Evolutionary conservation across 35 echinoderm and acorn worm species (phyloP).

Genomic region (Lytechinus pictus): DNA sequence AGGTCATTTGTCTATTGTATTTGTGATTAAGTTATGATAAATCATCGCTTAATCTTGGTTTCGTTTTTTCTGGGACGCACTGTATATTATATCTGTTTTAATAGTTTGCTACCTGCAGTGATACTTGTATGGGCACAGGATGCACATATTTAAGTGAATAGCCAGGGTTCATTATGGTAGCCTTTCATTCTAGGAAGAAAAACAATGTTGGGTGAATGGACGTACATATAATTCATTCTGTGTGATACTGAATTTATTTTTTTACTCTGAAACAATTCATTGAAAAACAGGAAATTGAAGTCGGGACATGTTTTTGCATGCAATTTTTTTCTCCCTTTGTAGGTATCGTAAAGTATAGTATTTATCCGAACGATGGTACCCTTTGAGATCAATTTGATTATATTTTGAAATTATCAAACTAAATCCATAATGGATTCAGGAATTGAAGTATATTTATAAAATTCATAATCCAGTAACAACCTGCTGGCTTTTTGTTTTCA

Average conservation of each 20-base stretch:
- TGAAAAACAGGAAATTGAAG: conserved; percentile 3
- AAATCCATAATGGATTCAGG: too few relatives aligned
- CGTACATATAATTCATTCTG: not conserved
- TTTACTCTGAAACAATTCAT: not conserved
- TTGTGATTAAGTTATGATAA: too few relatives aligned
- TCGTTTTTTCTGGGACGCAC: too few relatives aligned
- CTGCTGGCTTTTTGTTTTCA: not conserved
- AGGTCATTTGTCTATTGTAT: too few relatives aligned
- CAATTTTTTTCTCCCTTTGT: not conserved
- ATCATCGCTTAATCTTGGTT: too few relatives aligned
- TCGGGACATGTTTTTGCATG: not conserved
- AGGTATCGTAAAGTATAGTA: not conserved
- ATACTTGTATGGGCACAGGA: not conserved
- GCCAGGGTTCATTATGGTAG: not conserved
- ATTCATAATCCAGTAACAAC: too few relatives aligned
- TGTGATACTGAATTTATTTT: not conserved
- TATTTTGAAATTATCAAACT: too few relatives aligned
- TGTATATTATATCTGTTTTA: not conserved
- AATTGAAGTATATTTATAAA: too few relatives aligned
- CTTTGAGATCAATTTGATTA: too few relatives aligned
- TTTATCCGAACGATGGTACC: not conserved
- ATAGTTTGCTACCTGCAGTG: not conserved
- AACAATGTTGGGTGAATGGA: not conserved
- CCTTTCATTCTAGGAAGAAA: not conserved
- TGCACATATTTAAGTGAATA: not conserved